These are phyloP conservation scores for Proisotoma minuta DNA, from an alignment of 2,888 invertebrate genomes.

Conservation along the genomic window DNA sequence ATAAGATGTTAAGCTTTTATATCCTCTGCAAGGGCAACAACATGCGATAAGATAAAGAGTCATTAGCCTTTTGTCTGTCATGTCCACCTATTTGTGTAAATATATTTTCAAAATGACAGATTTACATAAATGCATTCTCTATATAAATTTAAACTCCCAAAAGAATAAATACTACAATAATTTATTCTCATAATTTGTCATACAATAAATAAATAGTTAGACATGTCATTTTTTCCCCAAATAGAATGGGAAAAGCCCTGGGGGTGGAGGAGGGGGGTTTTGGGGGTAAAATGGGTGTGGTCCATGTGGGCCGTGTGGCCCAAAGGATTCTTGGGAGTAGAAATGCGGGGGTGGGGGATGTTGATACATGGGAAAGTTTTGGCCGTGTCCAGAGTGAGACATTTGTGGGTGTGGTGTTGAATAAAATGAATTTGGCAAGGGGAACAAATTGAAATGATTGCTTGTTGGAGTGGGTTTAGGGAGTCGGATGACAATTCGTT, in stretches of 20 bases:
- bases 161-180: background rate
- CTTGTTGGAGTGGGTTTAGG: background rate
- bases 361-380: too few species aligned
- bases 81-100: too few species aligned
- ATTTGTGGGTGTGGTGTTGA: background rate
- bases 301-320: background rate
- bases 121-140: too few species aligned
- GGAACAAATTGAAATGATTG: constrained; percentile 7
- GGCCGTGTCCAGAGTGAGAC: background rate
- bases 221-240: background rate
- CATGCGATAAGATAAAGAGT: background rate
- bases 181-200: background rate
- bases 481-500: constrained; percentile 2
- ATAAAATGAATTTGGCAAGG: background rate
- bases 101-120: too few species aligned
- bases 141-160: too few species aligned
- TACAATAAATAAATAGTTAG: background rate
- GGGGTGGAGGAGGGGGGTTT: background rate
- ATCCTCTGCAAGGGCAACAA: background rate
- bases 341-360: background rate
- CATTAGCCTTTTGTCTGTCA: background rate
- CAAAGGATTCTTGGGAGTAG: background rate
- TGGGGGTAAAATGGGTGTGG: background rate
- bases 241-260: background rate
- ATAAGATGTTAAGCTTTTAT: too few species aligned